Percentiles rank a stretch among this genome's conserved stretches.
These are phyloP conservation scores for Mythimna vitellina DNA, from an alignment of 2,888 invertebrate genomes.

Conservation along the genomic window DNA sequence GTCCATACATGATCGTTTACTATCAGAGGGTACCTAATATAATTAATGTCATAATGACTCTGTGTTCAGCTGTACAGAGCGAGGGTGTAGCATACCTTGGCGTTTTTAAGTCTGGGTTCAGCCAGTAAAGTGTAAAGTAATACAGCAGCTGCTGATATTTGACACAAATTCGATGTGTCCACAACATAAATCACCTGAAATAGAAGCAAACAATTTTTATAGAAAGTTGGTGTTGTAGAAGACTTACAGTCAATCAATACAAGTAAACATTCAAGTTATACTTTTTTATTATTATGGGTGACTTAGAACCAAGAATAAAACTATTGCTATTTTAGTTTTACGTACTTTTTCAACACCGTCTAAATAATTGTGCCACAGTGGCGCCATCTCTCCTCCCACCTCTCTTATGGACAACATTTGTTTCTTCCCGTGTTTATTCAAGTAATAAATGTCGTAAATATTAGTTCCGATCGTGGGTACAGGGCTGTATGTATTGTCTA, in stretches of 20 bases:
- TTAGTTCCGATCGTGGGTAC: slow-evolving; percentile 95
- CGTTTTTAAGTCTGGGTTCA: slow-evolving; percentile 92
- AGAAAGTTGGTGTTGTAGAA: neutral
- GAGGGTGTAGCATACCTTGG: slow-evolving; percentile 79
- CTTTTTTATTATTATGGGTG: no score
- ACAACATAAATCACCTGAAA: slow-evolving; percentile 94
- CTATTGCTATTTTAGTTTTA: neutral
- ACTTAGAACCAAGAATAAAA: no score
- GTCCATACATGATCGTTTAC: neutral
- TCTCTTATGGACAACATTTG: slow-evolving; percentile 92
- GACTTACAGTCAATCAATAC: no score
- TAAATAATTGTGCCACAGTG: slow-evolving; percentile 95
- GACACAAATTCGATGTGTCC: slow-evolving; percentile 96
- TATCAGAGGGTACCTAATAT: no score
- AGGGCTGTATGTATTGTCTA: slow-evolving; percentile 94
- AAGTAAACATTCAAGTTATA: no score
- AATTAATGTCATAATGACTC: no score
- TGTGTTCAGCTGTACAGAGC: neutral
- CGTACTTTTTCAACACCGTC: slow-evolving; percentile 91
- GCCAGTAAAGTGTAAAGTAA: slow-evolving; percentile 94
- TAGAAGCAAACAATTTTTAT: neutral
- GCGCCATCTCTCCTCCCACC: slow-evolving; percentile 95
- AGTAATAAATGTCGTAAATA: slow-evolving; percentile 92
- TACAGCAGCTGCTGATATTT: slow-evolving; percentile 96
- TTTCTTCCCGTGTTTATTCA: slow-evolving; percentile 87